These are phyloP conservation scores for Meloidogyne chitwoodi DNA, from an alignment of 1,140 invertebrate genomes.

Conservation along the genomic window DNA sequence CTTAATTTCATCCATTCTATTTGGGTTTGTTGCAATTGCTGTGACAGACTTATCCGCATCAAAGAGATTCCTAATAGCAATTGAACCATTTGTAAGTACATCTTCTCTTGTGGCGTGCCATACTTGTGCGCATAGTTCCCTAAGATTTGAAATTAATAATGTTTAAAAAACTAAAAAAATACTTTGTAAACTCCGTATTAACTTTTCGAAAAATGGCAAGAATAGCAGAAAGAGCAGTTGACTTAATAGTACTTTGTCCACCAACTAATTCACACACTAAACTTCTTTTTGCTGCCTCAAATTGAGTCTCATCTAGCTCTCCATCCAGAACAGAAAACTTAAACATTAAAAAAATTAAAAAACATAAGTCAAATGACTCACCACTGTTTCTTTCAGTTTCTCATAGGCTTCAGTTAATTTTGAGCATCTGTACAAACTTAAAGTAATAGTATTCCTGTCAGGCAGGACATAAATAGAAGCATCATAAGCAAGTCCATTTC, in stretches of 20 bases:
- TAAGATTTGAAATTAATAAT: neutral
- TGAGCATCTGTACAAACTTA: slow-evolving; percentile 72
- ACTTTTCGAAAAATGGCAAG: slow-evolving; percentile 68
- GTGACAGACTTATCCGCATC: neutral
- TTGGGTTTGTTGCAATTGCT: slow-evolving; percentile 15
- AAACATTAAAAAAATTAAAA: neutral
- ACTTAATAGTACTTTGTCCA: slow-evolving; percentile 72
- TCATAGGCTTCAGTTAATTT: slow-evolving; percentile 74
- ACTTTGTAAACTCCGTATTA: slow-evolving; percentile 9
- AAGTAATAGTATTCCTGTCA: slow-evolving; percentile 71
- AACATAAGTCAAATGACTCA: slow-evolving; percentile 62
- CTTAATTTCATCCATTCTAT: neutral
- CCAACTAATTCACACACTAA: slow-evolving; percentile 78
- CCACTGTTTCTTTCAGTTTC: slow-evolving; percentile 72
- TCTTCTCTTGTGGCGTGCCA: slow-evolving; percentile 12
- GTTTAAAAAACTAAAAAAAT: neutral
- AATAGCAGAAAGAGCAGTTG: slow-evolving; percentile 71
- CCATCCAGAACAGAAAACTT: slow-evolving; percentile 62
- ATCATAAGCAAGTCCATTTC: slow-evolving; percentile 76
- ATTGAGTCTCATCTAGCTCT: slow-evolving; percentile 70
- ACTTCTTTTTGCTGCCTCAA: slow-evolving; percentile 78
- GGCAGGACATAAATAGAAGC: slow-evolving; percentile 44
- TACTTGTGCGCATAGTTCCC: slow-evolving; percentile 11
- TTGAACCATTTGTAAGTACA: neutral
- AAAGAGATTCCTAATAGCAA: slow-evolving; percentile 3